phyloP scores from a whole-genome alignment of 2,797 vertebrate species.

The Centroberyx gerrardi region DNA sequence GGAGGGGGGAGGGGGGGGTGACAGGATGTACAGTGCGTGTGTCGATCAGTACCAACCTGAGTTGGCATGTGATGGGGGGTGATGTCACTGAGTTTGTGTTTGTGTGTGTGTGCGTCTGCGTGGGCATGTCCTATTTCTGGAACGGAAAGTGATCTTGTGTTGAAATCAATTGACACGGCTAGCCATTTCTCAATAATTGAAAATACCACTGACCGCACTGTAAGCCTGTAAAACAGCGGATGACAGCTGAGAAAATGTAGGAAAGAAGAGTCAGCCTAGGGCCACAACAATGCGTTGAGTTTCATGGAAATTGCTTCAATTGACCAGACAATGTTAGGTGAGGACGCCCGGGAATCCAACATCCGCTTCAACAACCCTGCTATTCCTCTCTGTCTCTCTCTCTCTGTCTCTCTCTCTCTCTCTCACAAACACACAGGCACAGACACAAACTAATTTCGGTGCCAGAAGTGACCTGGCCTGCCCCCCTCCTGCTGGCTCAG shows the following conservation, averaged over 20 bases:
- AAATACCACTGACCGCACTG: slow-evolving; percentile 46
- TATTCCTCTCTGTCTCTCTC: not conserved
- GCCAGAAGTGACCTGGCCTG: not conserved
- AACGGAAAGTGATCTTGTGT: slow-evolving; percentile 35
- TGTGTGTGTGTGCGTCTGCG: slow-evolving; percentile 9
- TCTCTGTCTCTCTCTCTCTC: not conserved
- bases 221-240: slow-evolving; percentile 9
- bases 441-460: slow-evolving; percentile 24
- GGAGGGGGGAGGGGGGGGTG: not conserved
- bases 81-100: slow-evolving; percentile 14
- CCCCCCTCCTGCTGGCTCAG: slow-evolving; percentile 3
- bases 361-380: not conserved
- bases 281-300: slow-evolving; percentile 20
- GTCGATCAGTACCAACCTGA: slow-evolving; percentile 23
- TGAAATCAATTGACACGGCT: slow-evolving; percentile 56
- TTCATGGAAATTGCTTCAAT: slow-evolving; percentile 24
- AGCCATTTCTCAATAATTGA: slow-evolving; percentile 52
- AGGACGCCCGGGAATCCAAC: slow-evolving; percentile 7
- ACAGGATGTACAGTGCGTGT: slow-evolving; percentile 39
- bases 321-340: not conserved
- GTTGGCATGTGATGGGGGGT: not conserved
- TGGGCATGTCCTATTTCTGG: slow-evolving; percentile 60
- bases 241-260: slow-evolving; percentile 15
- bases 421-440: not conserved
- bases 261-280: slow-evolving; percentile 8